Conservation (phyloP, 2,888 invertebrate species). For the Caenorhabditis plicata region DNA sequence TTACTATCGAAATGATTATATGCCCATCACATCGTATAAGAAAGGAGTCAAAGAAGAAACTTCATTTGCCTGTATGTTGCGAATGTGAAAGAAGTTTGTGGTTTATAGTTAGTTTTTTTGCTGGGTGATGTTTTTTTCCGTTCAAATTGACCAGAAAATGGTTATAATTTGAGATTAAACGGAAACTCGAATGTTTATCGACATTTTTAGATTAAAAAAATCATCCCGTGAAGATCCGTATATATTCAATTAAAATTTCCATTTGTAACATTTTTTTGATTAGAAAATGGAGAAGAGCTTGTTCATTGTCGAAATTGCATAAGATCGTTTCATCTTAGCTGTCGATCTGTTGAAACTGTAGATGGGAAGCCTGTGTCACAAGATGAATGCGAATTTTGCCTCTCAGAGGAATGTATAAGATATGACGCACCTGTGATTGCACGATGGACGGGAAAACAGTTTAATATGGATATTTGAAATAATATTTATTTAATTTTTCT, state of each 20-base stretch:
- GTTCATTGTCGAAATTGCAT: slow-evolving; percentile 7
- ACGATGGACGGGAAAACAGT: neutral
- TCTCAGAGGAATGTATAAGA: slow-evolving; percentile 1
- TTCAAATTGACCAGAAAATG: neutral
- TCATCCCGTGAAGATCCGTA: no score
- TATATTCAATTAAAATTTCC: no score
- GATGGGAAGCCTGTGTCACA: neutral
- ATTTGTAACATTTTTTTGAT: no score
- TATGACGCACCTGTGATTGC: neutral
- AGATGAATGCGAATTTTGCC: slow-evolving; percentile 1
- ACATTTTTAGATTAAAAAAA: no score
- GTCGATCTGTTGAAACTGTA: neutral
- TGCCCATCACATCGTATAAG: neutral
- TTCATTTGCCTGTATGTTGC: slow-evolving; percentile 1
- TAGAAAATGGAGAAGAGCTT: no score
- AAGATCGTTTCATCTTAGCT: slow-evolving; percentile 5
- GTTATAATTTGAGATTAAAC: neutral
- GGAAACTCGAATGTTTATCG: no score
- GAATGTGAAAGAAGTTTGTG: slow-evolving; percentile 3
- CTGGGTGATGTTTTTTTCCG: neutral
- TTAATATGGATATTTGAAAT: neutral
- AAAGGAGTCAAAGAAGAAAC: neutral
- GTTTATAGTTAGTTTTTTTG: neutral
- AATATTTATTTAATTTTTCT: neutral
- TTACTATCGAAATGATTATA: slow-evolving; percentile 6